phyloP scores from a whole-genome alignment of 2,888 invertebrate genomes.

The Idaea biselata region DNA sequence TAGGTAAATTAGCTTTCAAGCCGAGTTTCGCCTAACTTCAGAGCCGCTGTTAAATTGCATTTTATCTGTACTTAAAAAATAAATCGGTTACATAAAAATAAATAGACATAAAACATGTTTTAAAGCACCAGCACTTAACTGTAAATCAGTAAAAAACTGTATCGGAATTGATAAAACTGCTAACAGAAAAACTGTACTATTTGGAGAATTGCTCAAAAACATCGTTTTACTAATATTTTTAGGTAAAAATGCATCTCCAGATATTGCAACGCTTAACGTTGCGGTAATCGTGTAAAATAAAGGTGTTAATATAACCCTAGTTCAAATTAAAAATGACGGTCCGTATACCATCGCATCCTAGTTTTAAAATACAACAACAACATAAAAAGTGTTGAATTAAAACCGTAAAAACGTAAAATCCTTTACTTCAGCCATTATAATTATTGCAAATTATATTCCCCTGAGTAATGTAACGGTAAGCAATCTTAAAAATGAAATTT shows the following conservation, averaged over 20 bases:
- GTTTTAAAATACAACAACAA: background rate
- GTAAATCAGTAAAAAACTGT: conserved; percentile 24
- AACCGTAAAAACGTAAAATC: conserved; percentile 2
- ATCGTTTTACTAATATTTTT: too few species aligned
- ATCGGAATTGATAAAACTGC: background rate
- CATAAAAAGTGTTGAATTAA: background rate
- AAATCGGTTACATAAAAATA: conserved; percentile 34
- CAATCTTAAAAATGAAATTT: conserved; percentile 3
- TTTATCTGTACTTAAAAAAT: conserved; percentile 14
- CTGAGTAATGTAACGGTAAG: conserved; percentile 1
- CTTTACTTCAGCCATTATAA: background rate
- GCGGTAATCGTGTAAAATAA: background rate
- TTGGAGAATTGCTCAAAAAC: background rate
- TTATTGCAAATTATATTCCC: background rate
- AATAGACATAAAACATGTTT: conserved; percentile 36
- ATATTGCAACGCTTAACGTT: too few species aligned
- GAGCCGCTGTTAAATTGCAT: background rate
- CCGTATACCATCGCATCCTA: background rate
- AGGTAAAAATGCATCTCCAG: too few species aligned
- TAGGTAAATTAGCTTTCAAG: background rate
- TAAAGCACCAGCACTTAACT: conserved; percentile 40
- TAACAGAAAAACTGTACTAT: background rate
- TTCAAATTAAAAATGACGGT: background rate
- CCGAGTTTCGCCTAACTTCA: background rate
- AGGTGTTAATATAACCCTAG: background rate